Conservation (phyloP, 2,797 vertebrate species). For the Clangula hyemalis region DNA sequence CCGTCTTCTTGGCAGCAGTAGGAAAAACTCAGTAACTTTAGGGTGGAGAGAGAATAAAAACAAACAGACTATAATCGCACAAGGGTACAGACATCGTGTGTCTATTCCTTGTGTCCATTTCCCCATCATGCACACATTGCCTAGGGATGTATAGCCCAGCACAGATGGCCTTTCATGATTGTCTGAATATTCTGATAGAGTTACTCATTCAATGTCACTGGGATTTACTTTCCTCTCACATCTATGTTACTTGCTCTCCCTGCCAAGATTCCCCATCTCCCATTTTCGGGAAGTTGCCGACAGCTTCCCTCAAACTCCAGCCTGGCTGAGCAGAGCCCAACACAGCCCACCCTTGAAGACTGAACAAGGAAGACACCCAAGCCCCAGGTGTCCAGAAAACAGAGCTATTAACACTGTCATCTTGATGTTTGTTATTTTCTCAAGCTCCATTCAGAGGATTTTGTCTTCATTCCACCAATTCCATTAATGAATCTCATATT, state of each 20-base stretch:
- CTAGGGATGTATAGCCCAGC: conserved; percentile 24
- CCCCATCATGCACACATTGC: neutral
- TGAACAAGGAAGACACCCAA: neutral
- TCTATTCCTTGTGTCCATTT: neutral
- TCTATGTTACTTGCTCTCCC: neutral
- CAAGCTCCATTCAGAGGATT: neutral
- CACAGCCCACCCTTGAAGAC: neutral
- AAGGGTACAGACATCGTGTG: neutral
- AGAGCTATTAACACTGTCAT: neutral
- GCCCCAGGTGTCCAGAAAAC: neutral
- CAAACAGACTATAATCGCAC: neutral
- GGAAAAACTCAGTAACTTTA: neutral
- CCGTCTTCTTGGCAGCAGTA: neutral
- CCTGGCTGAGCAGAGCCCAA: neutral
- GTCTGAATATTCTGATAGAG: conserved; percentile 17
- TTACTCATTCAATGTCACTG: conserved; percentile 51
- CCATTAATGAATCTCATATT: neutral
- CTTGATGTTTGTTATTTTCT: neutral
- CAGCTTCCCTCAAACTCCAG: neutral
- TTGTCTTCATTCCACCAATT: neutral
- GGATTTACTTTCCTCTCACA: conserved; percentile 21
- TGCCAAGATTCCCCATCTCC: neutral
- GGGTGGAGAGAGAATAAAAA: neutral
- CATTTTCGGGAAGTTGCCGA: neutral
- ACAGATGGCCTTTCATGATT: conserved; percentile 51